Evolutionary conservation across 2,888 invertebrate species (phyloP).

Genomic region (Bembecia ichneumoniformis): DNA sequence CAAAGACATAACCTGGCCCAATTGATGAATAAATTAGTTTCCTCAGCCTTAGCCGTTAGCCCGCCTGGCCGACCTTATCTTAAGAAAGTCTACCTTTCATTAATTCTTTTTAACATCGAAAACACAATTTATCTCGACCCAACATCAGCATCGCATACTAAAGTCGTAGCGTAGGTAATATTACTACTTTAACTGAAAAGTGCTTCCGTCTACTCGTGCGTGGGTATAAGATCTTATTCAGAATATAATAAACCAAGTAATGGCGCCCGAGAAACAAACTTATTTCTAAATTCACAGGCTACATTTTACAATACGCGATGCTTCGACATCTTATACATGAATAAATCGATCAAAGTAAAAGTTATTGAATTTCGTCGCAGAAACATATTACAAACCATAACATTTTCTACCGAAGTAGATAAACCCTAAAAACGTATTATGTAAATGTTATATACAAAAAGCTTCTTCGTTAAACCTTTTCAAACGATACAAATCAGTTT

Average conservation of each 20-base stretch:
- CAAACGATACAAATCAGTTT: too few relatives aligned
- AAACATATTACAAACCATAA: too few relatives aligned
- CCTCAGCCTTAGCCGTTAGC: too few relatives aligned
- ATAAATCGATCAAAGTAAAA: background rate
- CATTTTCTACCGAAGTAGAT: too few relatives aligned
- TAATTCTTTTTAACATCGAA: background rate
- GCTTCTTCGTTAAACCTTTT: too few relatives aligned
- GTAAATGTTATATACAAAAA: too few relatives aligned
- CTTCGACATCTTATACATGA: background rate
- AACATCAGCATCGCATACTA: slow-evolving; percentile 17
- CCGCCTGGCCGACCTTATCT: too few relatives aligned
- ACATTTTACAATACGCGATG: background rate
- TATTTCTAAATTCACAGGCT: background rate
- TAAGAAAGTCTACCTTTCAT: too few relatives aligned
- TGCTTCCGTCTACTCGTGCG: slow-evolving; percentile 6
- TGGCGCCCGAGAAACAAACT: background rate
- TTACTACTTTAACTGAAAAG: slow-evolving; percentile 3
- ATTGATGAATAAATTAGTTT: too few relatives aligned
- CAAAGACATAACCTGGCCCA: too few relatives aligned
- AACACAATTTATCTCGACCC: background rate
- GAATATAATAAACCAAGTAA: background rate
- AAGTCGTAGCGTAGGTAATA: slow-evolving; percentile 16
- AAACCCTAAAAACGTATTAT: too few relatives aligned
- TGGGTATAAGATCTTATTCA: background rate
- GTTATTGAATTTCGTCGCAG: background rate